Percentiles rank a stretch among this genome's conserved stretches.
phyloP scores from a whole-genome alignment of 2,113 vertebrate genomes.

The Microcebus ravelobensis region DNA sequence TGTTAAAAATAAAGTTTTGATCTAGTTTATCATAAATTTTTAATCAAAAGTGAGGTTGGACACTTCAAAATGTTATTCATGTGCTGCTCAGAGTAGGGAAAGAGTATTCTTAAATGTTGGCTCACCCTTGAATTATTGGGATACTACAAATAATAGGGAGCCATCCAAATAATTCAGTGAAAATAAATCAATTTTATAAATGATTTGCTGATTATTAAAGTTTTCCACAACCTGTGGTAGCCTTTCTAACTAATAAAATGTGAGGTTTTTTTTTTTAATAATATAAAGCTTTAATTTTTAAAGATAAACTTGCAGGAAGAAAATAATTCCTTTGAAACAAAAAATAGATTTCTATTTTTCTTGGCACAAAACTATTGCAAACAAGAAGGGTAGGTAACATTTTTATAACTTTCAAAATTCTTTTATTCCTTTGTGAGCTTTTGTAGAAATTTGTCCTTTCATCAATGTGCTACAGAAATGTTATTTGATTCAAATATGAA shows the following conservation, averaged over 20 bases:
- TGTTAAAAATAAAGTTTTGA: neutral
- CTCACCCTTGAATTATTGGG: neutral
- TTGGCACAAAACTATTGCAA: neutral
- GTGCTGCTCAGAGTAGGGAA: neutral
- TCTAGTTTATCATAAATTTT: neutral
- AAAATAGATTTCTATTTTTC: neutral
- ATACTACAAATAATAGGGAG: neutral
- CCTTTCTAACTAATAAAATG: neutral
- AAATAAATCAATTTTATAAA: neutral
- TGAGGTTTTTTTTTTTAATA: neutral
- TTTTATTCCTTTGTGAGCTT: neutral
- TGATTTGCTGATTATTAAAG: neutral
- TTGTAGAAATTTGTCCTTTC: neutral
- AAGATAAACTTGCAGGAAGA: neutral
- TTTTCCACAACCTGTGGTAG: neutral
- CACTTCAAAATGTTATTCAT: neutral
- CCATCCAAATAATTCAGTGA: neutral
- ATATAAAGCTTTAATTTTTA: neutral
- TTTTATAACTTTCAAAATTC: neutral
- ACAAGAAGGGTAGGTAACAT: neutral
- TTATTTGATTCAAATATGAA: slow-evolving; percentile 28
- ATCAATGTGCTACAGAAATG: neutral
- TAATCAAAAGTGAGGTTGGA: neutral
- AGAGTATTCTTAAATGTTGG: neutral
- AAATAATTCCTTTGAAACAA: neutral